Conservation (phyloP, 2,113 vertebrate genomes). For the Protobothrops flavoviridis region DNA sequence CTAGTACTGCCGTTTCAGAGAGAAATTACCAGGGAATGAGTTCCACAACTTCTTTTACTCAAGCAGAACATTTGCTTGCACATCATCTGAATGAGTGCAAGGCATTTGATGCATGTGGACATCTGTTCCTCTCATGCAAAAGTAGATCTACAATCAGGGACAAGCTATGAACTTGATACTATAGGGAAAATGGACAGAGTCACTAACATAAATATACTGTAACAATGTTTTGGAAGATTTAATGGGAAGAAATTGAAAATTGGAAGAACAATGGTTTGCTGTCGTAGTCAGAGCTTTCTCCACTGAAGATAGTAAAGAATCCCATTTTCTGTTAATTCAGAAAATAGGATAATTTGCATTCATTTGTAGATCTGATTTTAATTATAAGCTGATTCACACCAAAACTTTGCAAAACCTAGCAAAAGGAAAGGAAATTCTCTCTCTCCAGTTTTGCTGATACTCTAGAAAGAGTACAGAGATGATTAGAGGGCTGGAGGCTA, state of each 20-base stretch:
- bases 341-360: neutral
- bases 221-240: neutral
- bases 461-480: too few species aligned
- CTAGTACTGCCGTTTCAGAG: neutral
- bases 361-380: neutral
- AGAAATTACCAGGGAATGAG: neutral
- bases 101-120: neutral
- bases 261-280: too few species aligned
- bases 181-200: neutral
- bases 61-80: neutral
- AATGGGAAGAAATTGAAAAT: neutral
- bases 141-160: neutral
- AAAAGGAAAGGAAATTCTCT: neutral
- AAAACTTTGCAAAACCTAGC: neutral
- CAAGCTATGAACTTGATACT: neutral
- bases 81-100: neutral
- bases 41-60: neutral
- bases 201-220: neutral
- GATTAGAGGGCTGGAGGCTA: too few species aligned
- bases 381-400: neutral
- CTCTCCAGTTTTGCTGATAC: neutral
- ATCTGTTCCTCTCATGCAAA: neutral
- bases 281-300: neutral
- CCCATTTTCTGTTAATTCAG: neutral
- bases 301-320: neutral